Evolutionary conservation across 1,140 invertebrate genomes (phyloP).

Genomic region (Habropoda laboriosa): DNA sequence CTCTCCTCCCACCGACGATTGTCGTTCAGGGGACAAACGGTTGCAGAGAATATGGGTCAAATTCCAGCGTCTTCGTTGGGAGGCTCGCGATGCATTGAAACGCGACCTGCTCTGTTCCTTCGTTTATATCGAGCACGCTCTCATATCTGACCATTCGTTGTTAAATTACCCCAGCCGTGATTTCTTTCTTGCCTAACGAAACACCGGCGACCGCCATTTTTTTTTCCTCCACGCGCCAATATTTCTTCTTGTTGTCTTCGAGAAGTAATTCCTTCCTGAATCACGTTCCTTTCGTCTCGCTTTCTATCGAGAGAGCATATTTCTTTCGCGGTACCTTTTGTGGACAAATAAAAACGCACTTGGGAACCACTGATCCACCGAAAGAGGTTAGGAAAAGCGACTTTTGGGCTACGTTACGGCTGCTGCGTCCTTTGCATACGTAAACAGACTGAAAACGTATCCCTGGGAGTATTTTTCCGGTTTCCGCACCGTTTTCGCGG

Average conservation of each 20-base stretch:
- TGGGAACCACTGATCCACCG: not conserved
- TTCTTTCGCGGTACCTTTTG: too few relatives aligned
- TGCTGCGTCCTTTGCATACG: conserved; percentile 19
- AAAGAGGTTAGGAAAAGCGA: not conserved
- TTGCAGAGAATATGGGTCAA: not conserved
- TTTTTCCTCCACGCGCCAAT: not conserved
- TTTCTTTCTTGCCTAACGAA: not conserved
- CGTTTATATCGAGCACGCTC: not conserved
- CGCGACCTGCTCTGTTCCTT: not conserved
- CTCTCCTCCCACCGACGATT: not conserved
- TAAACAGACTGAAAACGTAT: not conserved
- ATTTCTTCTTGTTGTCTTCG: not conserved
- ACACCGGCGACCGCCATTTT: not conserved
- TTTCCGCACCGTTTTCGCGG: not conserved
- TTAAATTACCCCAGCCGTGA: not conserved
- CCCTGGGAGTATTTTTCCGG: conserved; percentile 4
- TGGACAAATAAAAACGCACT: too few relatives aligned
- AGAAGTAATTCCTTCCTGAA: not conserved
- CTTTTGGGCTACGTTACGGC: conserved; percentile 12
- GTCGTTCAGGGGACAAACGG: not conserved
- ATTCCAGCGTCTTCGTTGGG: not conserved
- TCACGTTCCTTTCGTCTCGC: not conserved
- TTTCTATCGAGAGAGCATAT: too few relatives aligned
- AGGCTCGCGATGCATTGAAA: not conserved
- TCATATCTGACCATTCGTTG: not conserved